These are phyloP conservation scores for Miichthys miiuy DNA, from an alignment of 2,797 vertebrate species.

Conservation along the genomic window DNA sequence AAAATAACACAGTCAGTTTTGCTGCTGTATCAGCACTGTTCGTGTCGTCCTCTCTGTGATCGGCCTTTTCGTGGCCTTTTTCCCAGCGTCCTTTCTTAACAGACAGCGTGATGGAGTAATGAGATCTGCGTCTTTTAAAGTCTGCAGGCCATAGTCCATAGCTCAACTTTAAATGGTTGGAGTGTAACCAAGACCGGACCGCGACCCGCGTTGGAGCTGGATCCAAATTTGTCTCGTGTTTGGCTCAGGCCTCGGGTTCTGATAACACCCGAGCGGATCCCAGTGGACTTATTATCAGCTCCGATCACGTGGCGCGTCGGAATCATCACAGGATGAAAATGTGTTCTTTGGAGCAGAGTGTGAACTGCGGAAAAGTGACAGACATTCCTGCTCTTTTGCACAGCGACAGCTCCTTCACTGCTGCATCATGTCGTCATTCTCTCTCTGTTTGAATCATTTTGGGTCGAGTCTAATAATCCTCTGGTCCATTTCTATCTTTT, in stretches of 20 bases:
- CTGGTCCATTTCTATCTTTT: background rate
- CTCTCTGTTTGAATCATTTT: background rate
- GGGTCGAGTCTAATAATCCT: background rate
- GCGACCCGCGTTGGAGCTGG: background rate
- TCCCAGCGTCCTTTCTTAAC: background rate
- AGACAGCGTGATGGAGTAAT: background rate
- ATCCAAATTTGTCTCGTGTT: background rate
- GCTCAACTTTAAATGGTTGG: background rate
- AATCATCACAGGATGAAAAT: constrained; percentile 2
- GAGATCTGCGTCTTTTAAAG: background rate
- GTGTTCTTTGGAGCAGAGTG: background rate
- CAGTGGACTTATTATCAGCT: constrained; percentile 12
- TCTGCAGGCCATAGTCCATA: background rate
- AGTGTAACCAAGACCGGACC: background rate
- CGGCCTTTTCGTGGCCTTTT: background rate
- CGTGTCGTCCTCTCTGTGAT: background rate
- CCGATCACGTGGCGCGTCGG: background rate
- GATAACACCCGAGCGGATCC: background rate
- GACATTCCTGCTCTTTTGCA: background rate
- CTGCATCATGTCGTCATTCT: background rate
- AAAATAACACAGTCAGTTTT: no score
- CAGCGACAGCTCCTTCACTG: background rate
- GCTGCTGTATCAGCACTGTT: background rate
- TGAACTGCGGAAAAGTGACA: background rate
- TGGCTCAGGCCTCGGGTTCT: background rate